Conservation (phyloP, 2,888 invertebrate genomes). For the Coecobrya sp. region DNA sequence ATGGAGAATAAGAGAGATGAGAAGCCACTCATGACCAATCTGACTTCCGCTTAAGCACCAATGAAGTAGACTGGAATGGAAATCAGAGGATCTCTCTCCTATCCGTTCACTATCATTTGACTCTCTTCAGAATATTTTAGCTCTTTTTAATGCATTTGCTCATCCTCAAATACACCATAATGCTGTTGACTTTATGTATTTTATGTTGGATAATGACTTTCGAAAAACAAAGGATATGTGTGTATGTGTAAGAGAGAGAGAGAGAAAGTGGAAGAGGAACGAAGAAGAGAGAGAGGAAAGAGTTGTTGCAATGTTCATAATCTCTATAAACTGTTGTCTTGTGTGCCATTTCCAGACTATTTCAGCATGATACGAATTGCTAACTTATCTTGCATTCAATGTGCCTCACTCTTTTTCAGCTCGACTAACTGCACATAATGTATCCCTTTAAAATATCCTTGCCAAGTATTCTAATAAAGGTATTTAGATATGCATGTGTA, state of each 20-base stretch:
- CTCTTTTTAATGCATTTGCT: conserved; percentile 75
- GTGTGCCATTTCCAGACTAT: conserved; percentile 76
- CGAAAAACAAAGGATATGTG: conserved; percentile 53
- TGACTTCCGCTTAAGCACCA: conserved; percentile 81
- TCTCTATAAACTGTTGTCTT: conserved; percentile 79
- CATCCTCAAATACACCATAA: conserved; percentile 72
- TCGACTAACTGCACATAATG: conserved; percentile 33
- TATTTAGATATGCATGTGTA: neutral
- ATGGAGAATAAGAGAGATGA: conserved; percentile 61
- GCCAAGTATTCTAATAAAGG: neutral
- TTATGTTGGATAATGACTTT: conserved; percentile 64
- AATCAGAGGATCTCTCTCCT: conserved; percentile 77
- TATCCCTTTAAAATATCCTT: conserved; percentile 22
- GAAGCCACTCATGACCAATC: conserved; percentile 81
- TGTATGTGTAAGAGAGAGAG: too few relatives aligned
- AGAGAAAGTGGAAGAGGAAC: conserved; percentile 19
- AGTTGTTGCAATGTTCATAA: conserved; percentile 70
- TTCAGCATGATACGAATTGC: conserved; percentile 72
- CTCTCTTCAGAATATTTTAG: conserved; percentile 78
- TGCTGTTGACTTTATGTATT: conserved; percentile 69
- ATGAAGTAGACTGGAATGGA: conserved; percentile 80
- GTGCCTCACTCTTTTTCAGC: conserved; percentile 26
- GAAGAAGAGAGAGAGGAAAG: conserved; percentile 18
- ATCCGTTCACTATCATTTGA: conserved; percentile 64
- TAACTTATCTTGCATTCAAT: conserved; percentile 53